A percentile compares a stretch with the other conserved stretches of the same genome.
phyloP scores from a whole-genome alignment of 2,888 invertebrate genomes.

The Calameuta idolon region DNA sequence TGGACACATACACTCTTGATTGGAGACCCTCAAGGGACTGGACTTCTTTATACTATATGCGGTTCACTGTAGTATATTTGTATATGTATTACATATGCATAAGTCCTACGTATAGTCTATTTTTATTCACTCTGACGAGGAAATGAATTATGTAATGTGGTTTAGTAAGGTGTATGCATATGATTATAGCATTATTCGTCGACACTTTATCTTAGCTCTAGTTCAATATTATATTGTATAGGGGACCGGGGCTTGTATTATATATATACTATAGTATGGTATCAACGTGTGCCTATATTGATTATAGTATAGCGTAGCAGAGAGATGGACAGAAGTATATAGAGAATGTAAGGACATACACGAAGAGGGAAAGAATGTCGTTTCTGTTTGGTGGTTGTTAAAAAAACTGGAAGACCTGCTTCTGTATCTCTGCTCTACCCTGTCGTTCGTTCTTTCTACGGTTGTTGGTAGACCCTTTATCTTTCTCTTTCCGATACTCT shows the following conservation, averaged over 20 bases:
- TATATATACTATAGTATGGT: background rate
- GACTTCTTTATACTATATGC: background rate
- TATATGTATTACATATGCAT: background rate
- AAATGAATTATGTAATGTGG: background rate
- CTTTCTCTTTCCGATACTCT: background rate
- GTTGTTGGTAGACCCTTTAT: background rate
- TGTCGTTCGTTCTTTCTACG: background rate
- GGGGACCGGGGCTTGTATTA: background rate
- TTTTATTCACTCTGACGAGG: background rate
- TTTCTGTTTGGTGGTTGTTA: slow-evolving; percentile 40
- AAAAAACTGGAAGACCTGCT: slow-evolving; percentile 39
- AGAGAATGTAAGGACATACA: slow-evolving; percentile 26
- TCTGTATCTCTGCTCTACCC: slow-evolving; percentile 12
- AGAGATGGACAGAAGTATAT: slow-evolving; percentile 2
- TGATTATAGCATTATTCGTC: background rate
- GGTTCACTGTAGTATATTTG: background rate
- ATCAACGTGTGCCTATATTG: background rate
- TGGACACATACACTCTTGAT: background rate
- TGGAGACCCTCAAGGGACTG: background rate
- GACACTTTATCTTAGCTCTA: background rate
- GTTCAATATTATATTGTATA: background rate
- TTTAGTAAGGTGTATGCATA: background rate
- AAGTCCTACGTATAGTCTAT: background rate
- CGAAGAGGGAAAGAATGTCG: slow-evolving; percentile 48
- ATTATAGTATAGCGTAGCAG: background rate